Evolutionary conservation across 2,113 vertebrate genomes (phyloP).

Genomic region (Vimba vimba): DNA sequence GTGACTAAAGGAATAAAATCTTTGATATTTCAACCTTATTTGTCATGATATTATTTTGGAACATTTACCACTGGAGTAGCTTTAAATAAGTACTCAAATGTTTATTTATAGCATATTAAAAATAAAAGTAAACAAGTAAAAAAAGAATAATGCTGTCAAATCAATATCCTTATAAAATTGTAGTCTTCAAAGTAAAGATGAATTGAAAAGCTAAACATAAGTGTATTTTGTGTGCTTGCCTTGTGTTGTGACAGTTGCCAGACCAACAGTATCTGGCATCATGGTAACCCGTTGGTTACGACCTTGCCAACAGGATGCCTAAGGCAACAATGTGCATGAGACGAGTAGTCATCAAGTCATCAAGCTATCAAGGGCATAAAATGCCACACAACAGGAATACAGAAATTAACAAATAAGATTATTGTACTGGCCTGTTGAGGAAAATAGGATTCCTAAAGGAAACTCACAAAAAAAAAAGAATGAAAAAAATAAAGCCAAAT

Average conservation of each 20-base stretch:
- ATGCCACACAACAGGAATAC: neutral
- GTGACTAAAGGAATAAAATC: conserved; percentile 18
- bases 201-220: neutral
- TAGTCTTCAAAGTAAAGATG: neutral
- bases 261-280: neutral
- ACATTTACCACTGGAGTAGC: neutral
- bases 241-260: conserved; percentile 3
- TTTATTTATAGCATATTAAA: conserved; percentile 32
- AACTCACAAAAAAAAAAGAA: neutral
- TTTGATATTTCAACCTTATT: conserved; percentile 23
- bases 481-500: neutral
- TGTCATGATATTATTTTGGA: conserved; percentile 18
- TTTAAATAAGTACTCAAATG: conserved; percentile 21
- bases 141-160: conserved; percentile 17
- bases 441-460: neutral
- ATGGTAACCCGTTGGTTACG: conserved; percentile 13
- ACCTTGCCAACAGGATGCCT: conserved; percentile 21
- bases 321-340: conserved; percentile 15
- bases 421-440: neutral
- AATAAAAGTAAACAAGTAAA: conserved; percentile 23
- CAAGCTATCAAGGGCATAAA: neutral
- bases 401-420: neutral
- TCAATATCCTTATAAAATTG: neutral
- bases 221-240: neutral
- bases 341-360: neutral